Evolutionary conservation across 1,140 invertebrate species (phyloP).

Genomic region (Scaptomyza pallida): DNA sequence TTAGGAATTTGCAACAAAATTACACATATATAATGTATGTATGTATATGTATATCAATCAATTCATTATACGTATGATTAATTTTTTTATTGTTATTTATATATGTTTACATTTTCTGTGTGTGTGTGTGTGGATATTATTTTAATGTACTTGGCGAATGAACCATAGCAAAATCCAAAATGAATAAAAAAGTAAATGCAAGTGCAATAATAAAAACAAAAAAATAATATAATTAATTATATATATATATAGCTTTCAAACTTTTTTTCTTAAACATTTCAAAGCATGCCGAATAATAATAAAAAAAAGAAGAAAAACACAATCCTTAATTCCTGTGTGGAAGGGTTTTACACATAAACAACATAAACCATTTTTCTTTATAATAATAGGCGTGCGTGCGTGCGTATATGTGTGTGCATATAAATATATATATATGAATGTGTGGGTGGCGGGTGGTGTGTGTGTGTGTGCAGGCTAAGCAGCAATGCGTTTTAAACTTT

Average conservation of each 20-base stretch:
- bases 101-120: constrained; percentile 14
- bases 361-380: constrained; percentile 7
- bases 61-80: constrained; percentile 9
- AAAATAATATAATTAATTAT: constrained; percentile 17
- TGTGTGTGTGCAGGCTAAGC: constrained; percentile 15
- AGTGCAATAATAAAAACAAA: constrained; percentile 39
- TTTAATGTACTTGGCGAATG: constrained; percentile 13
- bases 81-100: constrained; percentile 1
- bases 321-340: neutral
- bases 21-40: too few relatives aligned
- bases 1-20: constrained; percentile 30
- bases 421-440: constrained; percentile 6
- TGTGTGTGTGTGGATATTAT: constrained; percentile 8
- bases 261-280: neutral
- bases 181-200: constrained; percentile 36
- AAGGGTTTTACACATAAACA: constrained; percentile 9
- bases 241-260: constrained; percentile 11
- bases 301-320: too few relatives aligned
- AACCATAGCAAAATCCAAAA: constrained; percentile 27
- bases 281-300: constrained; percentile 4
- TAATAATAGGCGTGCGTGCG: neutral
- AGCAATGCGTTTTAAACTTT: neutral
- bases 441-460: constrained; percentile 5
- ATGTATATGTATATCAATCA: constrained; percentile 13
- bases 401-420: constrained; percentile 15